phyloP scores from a whole-genome alignment of 64 coral and sea anemone species.

The Exaiptasia diaphana region DNA sequence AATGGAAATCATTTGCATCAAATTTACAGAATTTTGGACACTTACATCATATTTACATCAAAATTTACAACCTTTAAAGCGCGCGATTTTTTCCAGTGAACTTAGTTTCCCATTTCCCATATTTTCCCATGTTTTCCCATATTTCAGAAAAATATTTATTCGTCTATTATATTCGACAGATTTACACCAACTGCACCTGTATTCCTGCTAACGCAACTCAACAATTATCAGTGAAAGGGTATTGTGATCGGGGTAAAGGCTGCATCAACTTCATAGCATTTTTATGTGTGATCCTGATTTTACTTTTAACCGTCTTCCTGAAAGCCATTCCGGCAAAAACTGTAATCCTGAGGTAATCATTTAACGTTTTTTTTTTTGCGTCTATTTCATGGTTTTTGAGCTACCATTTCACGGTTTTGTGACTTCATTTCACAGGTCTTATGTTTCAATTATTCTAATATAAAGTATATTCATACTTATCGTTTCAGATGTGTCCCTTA shows the following conservation, averaged over 20 bases:
- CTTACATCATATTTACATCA: no score
- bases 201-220: constrained; percentile 43
- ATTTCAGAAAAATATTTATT: no score
- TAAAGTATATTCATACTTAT: no score
- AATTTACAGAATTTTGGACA: no score
- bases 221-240: constrained; percentile 52
- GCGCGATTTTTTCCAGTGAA: no score
- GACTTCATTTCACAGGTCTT: neutral
- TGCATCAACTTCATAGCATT: constrained; percentile 87
- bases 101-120: no score
- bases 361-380: neutral
- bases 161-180: no score
- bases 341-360: constrained; percentile 69
- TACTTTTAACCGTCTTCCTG: constrained; percentile 71
- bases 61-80: no score
- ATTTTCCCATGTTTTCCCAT: no score
- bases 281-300: constrained; percentile 20
- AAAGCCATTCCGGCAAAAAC: constrained; percentile 78
- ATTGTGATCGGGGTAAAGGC: constrained; percentile 54
- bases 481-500: constrained; percentile 72
- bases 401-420: neutral
- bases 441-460: no score
- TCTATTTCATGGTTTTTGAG: neutral
- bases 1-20: no score
- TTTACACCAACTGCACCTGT: constrained; percentile 72